A percentile compares a stretch with the other conserved stretches of the same genome.
phyloP scores from a whole-genome alignment of 2,888 invertebrate genomes.

The Fabriciana adippe region DNA sequence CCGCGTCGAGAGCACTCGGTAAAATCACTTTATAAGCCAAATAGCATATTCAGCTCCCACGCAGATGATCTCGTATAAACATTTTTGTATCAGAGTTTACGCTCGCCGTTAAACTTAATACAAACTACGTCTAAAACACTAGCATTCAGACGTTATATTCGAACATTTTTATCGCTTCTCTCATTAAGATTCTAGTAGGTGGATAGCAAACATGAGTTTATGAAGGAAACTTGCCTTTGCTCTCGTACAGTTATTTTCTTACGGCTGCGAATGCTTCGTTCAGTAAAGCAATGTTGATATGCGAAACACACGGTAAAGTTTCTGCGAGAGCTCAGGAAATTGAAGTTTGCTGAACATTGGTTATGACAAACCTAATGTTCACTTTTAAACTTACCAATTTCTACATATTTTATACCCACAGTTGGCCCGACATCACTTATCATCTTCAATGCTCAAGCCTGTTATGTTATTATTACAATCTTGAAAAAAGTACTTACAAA shows the following conservation, averaged over 20 bases:
- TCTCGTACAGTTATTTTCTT: conserved; percentile 42
- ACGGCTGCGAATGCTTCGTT: conserved; percentile 38
- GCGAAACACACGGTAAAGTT: conserved; percentile 42
- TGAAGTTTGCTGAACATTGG: conserved; percentile 40
- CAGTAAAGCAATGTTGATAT: conserved; percentile 42
- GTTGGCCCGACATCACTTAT: conserved; percentile 2
- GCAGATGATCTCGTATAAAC: conserved; percentile 48
- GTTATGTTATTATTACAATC: no score
- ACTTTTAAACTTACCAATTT: conserved; percentile 31
- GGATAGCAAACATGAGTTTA: conserved; percentile 44
- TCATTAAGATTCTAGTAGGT: conserved; percentile 44
- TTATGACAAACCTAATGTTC: conserved; percentile 39
- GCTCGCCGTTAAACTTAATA: conserved; percentile 51
- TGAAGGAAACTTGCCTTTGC: conserved; percentile 41
- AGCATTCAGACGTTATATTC: conserved; percentile 39
- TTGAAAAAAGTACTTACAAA: no score
- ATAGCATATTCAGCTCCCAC: conserved; percentile 50
- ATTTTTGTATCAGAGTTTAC: conserved; percentile 54
- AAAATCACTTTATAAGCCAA: conserved; percentile 71
- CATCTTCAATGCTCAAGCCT: no score
- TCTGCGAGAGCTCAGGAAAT: conserved; percentile 41
- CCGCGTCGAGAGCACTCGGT: conserved; percentile 59
- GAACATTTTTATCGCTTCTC: conserved; percentile 46
- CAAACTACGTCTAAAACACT: conserved; percentile 47
- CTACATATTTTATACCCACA: conserved; percentile 25